Evolutionary conservation across 2,797 vertebrate genomes (phyloP), one percentile per base, ranked within the genome.

Genomic region (Aldrovandia affinis): DNA sequence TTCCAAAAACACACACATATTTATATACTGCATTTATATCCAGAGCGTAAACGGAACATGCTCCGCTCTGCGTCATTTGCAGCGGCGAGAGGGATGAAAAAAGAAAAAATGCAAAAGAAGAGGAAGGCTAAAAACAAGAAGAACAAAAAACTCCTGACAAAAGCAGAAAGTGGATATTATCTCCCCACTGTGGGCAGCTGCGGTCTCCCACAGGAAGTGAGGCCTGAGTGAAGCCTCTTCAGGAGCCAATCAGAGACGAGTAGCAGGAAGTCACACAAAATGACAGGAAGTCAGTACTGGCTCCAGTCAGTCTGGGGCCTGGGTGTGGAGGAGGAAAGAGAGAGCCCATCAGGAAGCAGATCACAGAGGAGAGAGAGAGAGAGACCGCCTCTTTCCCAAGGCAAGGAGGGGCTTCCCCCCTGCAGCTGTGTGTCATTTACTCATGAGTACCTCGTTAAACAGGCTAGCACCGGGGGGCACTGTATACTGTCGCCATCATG

Each of bases 391-490:
- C 22, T 44, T 77, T 77, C 87, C 86, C 88, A 90, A 92, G 92
- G 92, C 89, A 94, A 91, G 91, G 90, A 91, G 94, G 94, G 94
- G 93, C 94, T 95, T 94, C 93, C 94, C 94, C 93, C 90, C 92
- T 88, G 91, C 95, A 95, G 94, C 94, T 95, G 95, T 94, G 94
- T 93, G 94, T 94, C 95, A 93, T 95, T 95, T 95, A 94, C 90
- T 87, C 73, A 42, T 42, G 86, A 91, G 89, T 77, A 85, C 91
- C 92, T 92, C 92, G 92, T 93, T 94, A 95, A 94, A 92, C 81
- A 94, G 93, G 90, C 93, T 94, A 94, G 94, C 94, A 95, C 93
- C 92, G 92, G 92, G 89, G 91, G 94, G 91, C 88, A 92, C 94
- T 92, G 92, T 90, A 14, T 89, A 88, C 92, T 91, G 92, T 92